Conservation (phyloP, 2,797 vertebrate genomes). For the Channallabes apus region DNA sequence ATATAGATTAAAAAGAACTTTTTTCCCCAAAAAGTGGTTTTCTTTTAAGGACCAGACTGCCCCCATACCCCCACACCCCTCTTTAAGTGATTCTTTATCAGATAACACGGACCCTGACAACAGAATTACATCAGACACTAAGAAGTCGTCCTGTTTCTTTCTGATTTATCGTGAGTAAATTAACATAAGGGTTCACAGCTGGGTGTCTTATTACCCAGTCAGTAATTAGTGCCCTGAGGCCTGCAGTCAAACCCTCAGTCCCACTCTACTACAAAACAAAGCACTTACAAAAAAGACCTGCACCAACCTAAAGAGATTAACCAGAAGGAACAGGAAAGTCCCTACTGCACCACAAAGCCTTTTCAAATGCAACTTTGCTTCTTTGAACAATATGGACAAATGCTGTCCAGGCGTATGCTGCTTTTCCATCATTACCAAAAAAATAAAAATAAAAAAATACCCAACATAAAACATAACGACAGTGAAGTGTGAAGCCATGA, state of each 20-base stretch:
- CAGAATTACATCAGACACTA: conserved; percentile 54
- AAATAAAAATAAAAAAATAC: neutral
- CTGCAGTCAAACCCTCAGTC: conserved; percentile 39
- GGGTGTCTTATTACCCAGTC: conserved; percentile 41
- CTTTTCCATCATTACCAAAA: neutral
- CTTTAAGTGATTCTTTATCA: conserved; percentile 2
- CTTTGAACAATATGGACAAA: neutral
- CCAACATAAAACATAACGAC: neutral
- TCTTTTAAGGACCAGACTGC: neutral
- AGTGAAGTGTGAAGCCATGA: neutral
- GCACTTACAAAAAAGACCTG: conserved; percentile 27
- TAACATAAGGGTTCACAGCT: conserved; percentile 57
- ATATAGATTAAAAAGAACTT: neutral
- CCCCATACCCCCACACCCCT: neutral
- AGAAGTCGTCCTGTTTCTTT: conserved; percentile 53
- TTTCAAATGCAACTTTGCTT: conserved; percentile 18
- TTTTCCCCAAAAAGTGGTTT: neutral
- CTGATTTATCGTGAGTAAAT: conserved; percentile 62
- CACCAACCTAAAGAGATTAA: conserved; percentile 41
- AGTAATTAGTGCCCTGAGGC: conserved; percentile 49
- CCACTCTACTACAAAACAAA: conserved; percentile 29
- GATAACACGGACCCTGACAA: conserved; percentile 3
- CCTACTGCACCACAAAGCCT: conserved; percentile 28
- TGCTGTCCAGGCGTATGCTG: neutral
- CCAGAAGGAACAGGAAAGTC: conserved; percentile 34